Conservation (phyloP, 2,888 invertebrate species). For the Macrophya annulata region DNA sequence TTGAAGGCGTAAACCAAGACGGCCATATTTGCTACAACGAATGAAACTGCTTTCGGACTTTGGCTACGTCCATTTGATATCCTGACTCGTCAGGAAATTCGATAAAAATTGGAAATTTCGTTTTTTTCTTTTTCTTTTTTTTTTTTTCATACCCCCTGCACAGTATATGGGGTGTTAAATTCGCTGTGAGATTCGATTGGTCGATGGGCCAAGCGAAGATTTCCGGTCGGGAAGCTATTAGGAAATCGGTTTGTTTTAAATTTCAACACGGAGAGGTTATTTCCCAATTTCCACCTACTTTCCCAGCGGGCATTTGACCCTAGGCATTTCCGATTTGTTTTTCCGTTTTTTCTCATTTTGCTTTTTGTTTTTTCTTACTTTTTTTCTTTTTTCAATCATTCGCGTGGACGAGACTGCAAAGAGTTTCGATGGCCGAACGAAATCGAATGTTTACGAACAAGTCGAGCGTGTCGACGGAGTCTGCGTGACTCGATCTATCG, state of each 20-base stretch:
- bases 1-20: not conserved
- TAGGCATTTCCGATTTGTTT: conserved; percentile 44
- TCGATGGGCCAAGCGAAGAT: conserved; percentile 71
- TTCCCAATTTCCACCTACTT: conserved; percentile 50
- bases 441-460: conserved; percentile 54
- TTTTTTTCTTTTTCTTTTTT: conserved; percentile 66
- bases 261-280: conserved; percentile 59
- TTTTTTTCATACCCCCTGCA: conserved; percentile 59
- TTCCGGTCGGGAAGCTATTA: conserved; percentile 74
- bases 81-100: conserved; percentile 72
- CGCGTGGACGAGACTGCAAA: conserved; percentile 47
- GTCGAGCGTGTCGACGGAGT: conserved; percentile 51
- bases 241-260: conserved; percentile 60
- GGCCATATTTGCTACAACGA: conserved; percentile 42
- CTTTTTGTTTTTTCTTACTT: not conserved
- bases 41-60: conserved; percentile 28
- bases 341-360: not conserved
- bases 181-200: conserved; percentile 79
- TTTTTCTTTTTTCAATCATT: conserved; percentile 43
- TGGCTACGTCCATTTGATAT: conserved; percentile 34
- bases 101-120: conserved; percentile 76
- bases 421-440: conserved; percentile 50
- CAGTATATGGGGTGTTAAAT: conserved; percentile 76
- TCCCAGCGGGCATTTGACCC: conserved; percentile 49
- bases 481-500: conserved; percentile 55